Evolutionary conservation across 2,888 invertebrate species (phyloP), one percentile per base, ranked within the genome.

Genomic region (Ariolimax columbianus): DNA sequence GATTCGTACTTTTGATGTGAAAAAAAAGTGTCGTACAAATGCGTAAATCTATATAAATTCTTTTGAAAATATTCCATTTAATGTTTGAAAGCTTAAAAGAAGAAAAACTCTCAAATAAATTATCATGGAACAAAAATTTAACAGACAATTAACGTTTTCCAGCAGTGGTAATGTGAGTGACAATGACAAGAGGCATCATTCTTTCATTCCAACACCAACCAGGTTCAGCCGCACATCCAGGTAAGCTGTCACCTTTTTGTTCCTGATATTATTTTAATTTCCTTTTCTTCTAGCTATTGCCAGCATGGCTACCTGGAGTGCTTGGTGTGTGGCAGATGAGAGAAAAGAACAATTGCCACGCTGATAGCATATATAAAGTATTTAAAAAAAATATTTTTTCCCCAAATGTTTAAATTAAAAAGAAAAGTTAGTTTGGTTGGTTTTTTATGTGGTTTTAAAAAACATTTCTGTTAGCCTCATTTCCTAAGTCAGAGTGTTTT

Each of bases 171-270:
- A 30, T 43, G 43, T n/a, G 14, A 77, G 55, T n/a, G 51, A 77
- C 17, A 33, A 19, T 51, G 78, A 19, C 38, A 78, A 26, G 36
- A 59, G 14, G 19, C 59, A 38, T 19, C 59, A 78, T 11, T 63
- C 78, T 40, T 59, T 38, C 30, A 78, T 78, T 14, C 78, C 78
- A 7, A 78, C 78, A 38, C 78, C 78, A 19, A 23, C 63, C 36
- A 78, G 63, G n/a, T 40, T 38, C 2, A 38, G n/a, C 38, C 63
- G 63, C 40, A 78, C 23, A 26, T 59, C 59, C 63, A 63, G 78
- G 78, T 63, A 38, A 63, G 59, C 36, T 63, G 36, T 36, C 3
- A 4, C 4, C 19, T 11, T 14, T 4, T 1, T 68, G 17, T 68
- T 36, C 19, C 6, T 66, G 7, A n/a, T 59, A 19, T 30, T n/a